Base-by-base conservation (phyloP, 2,113 vertebrate species). In the Cyprinodon tularosa region DNA sequence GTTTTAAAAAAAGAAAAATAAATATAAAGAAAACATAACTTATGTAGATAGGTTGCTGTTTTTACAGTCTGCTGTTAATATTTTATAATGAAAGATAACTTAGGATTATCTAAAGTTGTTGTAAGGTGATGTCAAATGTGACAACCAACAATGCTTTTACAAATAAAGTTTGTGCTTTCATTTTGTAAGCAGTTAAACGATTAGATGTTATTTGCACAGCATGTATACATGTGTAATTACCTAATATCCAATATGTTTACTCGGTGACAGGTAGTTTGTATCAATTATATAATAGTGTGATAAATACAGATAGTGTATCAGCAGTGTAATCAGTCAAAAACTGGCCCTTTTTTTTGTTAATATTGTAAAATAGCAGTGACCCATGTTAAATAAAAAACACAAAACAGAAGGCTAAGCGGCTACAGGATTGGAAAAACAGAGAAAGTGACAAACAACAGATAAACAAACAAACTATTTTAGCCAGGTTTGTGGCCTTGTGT, bases 21-120 rank as follows among this genome's bases (percentile, higher is more conserved):
- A 17, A 10, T 38, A 42, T 29, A 50, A 65, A n/a, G 50, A 57
- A n/a, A 69, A 62, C 36, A 69, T 2, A 37, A 29, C 15, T 61
- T 39, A 11, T 29, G 57, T 29, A 76, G 66, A 75, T 48, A 66
- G 38, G 37, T 63, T 69, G 15, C 42, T 50, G 50, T 44, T 36
- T n/a, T 29, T 9, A 63, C 36, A 71, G 17, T n/a, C 14, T 65
- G n/a, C 66, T 57, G 17, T 76, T 45, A 64, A 36, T 20, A 47
- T 61, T n/a, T 61, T 40, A 69, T 5, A 59, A 50, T 64, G 15
- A 78, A 15, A 60, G 12, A 80, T 4, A 64, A 79, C 29, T 29
- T 29, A 29, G 29, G 29, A 29, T 29, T 29, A 62, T 42, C n/a
- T 40, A 57, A 63, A 76, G 42, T 69, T 61, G 44, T 57, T 57